Percentiles rank a stretch among this genome's conserved stretches.
Conservation (phyloP, 2,113 vertebrate species). For the Trichomycterus rosablanca region DNA sequence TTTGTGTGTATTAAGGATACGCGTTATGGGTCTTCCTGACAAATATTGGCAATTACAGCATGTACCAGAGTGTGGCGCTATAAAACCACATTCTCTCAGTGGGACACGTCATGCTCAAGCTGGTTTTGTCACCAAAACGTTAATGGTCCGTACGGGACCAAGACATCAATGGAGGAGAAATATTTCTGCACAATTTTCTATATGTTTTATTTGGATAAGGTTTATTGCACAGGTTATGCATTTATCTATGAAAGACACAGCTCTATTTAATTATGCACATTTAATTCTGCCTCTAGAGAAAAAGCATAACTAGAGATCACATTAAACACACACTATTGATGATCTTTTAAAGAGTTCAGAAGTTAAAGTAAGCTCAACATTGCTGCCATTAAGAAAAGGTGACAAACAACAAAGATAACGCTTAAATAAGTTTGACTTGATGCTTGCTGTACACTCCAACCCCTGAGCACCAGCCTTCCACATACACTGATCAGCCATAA, state of each 20-base stretch:
- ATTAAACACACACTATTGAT: neutral
- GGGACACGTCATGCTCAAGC: slow-evolving; percentile 42
- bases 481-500: no score
- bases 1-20: no score
- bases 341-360: no score
- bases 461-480: no score
- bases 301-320: neutral
- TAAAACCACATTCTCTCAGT: slow-evolving; percentile 50
- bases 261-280: no score
- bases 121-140: slow-evolving; percentile 44
- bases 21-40: neutral
- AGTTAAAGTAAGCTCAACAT: no score
- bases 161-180: slow-evolving; percentile 73
- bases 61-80: slow-evolving; percentile 60
- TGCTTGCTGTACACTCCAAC: no score
- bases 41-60: slow-evolving; percentile 39
- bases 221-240: neutral
- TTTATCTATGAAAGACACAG: neutral
- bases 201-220: neutral
- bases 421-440: no score
- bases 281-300: neutral
- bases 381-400: no score
- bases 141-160: slow-evolving; percentile 79
- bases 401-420: no score
- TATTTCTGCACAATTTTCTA: slow-evolving; percentile 30